Evolutionary conservation across 1,140 invertebrate species (phyloP).

Genomic region (Paraescarpia echinospica): DNA sequence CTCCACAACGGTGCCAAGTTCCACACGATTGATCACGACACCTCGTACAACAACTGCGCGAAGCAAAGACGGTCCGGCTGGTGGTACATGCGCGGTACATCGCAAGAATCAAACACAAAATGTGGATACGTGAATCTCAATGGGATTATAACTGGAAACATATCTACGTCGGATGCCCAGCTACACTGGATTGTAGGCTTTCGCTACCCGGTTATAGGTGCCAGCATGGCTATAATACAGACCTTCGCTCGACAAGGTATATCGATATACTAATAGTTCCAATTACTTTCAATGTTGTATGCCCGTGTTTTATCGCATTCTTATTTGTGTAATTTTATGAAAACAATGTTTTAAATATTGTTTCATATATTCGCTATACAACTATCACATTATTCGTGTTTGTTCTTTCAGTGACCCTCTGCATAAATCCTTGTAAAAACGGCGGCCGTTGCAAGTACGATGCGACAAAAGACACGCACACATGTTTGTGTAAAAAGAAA

Average conservation of each 20-base stretch:
- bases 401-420: not conserved
- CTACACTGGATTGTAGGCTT: not conserved
- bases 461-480: not conserved
- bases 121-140: not conserved
- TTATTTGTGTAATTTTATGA: no score
- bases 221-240: not conserved
- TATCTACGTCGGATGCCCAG: not conserved
- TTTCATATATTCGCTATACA: no score
- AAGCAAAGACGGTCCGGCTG: not conserved
- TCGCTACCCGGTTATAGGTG: not conserved
- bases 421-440: not conserved
- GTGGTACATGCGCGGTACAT: not conserved
- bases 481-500: not conserved
- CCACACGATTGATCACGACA: not conserved
- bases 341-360: no score
- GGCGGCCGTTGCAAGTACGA: not conserved
- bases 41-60: not conserved
- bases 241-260: not conserved
- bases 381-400: not conserved
- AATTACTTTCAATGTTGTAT: no score
- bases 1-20: not conserved
- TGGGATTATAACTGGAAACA: not conserved
- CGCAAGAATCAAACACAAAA: not conserved
- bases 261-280: no score
- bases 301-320: no score